Evolutionary conservation across 1,140 invertebrate genomes (phyloP).

Genomic region (Melitaea cinxia): DNA sequence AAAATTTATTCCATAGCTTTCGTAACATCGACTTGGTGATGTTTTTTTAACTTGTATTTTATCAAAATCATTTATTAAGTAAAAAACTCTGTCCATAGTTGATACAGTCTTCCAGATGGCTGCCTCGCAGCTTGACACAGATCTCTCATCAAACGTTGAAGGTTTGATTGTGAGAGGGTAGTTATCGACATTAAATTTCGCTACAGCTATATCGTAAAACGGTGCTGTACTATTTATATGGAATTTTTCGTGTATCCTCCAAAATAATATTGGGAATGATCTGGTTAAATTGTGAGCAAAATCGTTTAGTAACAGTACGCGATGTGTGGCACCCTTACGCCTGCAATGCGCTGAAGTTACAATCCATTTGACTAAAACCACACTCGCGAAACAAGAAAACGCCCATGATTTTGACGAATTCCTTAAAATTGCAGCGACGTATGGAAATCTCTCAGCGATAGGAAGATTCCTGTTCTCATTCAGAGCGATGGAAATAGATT

Average conservation of each 20-base stretch:
- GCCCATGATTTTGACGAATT: constrained; percentile 52
- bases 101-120: constrained; percentile 69
- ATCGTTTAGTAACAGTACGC: constrained; percentile 56
- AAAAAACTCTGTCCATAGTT: constrained; percentile 64
- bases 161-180: constrained; percentile 44
- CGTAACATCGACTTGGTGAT: constrained; percentile 42
- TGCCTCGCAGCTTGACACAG: constrained; percentile 38
- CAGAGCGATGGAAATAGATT: constrained; percentile 49
- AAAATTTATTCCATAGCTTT: constrained; percentile 49
- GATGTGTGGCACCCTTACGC: constrained; percentile 45
- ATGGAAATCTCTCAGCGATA: constrained; percentile 51
- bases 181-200: constrained; percentile 54
- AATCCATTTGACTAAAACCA: constrained; percentile 61
- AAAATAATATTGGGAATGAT: constrained; percentile 60
- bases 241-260: constrained; percentile 62
- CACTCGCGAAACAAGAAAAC: constrained; percentile 64
- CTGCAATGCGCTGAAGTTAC: constrained; percentile 69
- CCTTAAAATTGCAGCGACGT: constrained; percentile 54
- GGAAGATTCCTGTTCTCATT: constrained; percentile 42
- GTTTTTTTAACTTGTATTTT: constrained; percentile 45
- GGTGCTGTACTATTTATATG: constrained; percentile 41
- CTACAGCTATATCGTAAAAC: constrained; percentile 64
- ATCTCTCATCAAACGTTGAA: constrained; percentile 46
- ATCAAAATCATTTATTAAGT: constrained; percentile 66
- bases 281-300: constrained; percentile 52